Conservation (phyloP, 2,888 invertebrate species). For the Lepidocyrtinus sp. region DNA sequence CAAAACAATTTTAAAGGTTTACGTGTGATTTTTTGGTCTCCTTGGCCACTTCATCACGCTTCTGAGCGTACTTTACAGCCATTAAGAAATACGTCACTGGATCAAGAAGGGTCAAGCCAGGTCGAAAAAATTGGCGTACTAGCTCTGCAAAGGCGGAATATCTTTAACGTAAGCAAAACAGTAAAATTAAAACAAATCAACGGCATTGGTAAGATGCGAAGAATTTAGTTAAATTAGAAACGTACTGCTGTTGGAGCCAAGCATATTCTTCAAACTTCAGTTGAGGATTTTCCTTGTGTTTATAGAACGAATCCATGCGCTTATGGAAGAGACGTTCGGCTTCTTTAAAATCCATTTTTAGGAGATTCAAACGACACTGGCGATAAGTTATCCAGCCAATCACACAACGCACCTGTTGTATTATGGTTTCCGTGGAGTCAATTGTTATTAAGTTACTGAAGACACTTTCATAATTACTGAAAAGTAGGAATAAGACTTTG, state of each 20-base stretch:
- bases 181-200: slow-evolving; percentile 7
- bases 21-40: neutral
- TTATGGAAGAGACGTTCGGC: slow-evolving; percentile 94
- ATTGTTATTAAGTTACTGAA: slow-evolving; percentile 61
- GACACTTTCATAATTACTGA: slow-evolving; percentile 57
- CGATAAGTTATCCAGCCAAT: slow-evolving; percentile 97
- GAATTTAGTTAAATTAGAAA: slow-evolving; percentile 66
- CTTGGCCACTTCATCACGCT: slow-evolving; percentile 42
- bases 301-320: slow-evolving; percentile 92
- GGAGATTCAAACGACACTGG: slow-evolving; percentile 91
- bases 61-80: slow-evolving; percentile 62
- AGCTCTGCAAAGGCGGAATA: slow-evolving; percentile 66
- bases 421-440: slow-evolving; percentile 82
- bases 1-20: too few species aligned
- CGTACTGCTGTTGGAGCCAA: slow-evolving; percentile 95
- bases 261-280: slow-evolving; percentile 95
- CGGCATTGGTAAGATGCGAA: neutral
- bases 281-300: slow-evolving; percentile 84
- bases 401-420: slow-evolving; percentile 93
- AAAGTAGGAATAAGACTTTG: neutral
- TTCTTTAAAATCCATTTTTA: slow-evolving; percentile 90
- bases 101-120: slow-evolving; percentile 55
- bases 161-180: too few species aligned
- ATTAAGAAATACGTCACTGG: slow-evolving; percentile 66
- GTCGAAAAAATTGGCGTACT: slow-evolving; percentile 58